Percentiles rank a stretch among this genome's conserved stretches.
These are phyloP conservation scores for Ferrisia virgata DNA, from an alignment of 2,888 invertebrate species.

Conservation along the genomic window DNA sequence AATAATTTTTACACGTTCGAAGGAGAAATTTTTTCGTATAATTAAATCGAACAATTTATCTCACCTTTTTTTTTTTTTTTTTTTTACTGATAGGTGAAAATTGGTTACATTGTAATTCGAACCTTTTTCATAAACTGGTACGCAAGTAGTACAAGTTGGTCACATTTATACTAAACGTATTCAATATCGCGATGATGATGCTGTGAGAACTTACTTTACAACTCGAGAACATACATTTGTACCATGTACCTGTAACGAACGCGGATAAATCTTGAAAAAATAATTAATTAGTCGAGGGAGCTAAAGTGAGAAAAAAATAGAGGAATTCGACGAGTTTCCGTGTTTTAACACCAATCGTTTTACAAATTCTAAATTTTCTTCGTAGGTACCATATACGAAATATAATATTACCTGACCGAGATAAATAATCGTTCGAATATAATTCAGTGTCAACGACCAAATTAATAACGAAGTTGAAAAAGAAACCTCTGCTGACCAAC, in stretches of 20 bases:
- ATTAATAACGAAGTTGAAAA: neutral
- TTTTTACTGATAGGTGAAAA: neutral
- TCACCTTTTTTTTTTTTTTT: neutral
- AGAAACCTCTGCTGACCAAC: conserved; percentile 13
- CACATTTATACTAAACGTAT: neutral
- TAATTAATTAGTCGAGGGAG: conserved; percentile 1
- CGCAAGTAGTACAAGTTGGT: neutral
- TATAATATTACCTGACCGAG: neutral
- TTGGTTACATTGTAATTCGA: neutral
- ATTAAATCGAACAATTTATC: neutral
- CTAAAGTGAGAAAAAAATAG: neutral
- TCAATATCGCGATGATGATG: neutral
- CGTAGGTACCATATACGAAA: too few relatives aligned
- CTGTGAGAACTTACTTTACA: neutral
- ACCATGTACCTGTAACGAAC: too few relatives aligned
- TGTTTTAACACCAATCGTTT: conserved; percentile 22
- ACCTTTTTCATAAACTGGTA: neutral
- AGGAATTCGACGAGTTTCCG: neutral
- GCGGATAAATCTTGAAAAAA: neutral
- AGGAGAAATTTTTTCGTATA: neutral
- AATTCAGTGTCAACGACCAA: conserved; percentile 33
- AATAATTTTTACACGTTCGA: neutral
- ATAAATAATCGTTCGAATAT: conserved; percentile 13
- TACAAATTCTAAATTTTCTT: neutral
- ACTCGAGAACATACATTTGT: neutral